Conservation (phyloP, 2,888 invertebrate species). For the Caenorhabditis uteleia region DNA sequence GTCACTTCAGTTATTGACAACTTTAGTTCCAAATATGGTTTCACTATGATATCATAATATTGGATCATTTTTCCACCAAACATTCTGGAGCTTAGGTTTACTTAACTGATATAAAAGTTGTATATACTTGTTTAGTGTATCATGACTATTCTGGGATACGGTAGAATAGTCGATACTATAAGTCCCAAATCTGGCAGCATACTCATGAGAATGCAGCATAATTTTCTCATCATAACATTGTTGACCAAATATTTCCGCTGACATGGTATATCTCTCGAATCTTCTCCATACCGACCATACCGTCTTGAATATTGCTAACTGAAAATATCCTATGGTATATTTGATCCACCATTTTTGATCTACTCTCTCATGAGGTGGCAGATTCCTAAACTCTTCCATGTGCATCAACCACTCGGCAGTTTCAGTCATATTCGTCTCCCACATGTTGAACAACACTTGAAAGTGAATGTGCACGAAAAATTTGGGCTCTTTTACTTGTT, state of each 20-base stretch:
- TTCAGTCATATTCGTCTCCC: constrained; percentile 16
- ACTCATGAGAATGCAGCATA: constrained; percentile 9
- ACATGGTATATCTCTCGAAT: constrained; percentile 16
- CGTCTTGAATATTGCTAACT: constrained; percentile 24
- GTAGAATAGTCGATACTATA: constrained; percentile 9
- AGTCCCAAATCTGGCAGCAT: constrained; percentile 3
- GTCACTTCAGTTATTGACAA: constrained; percentile 10
- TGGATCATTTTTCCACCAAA: constrained; percentile 4
- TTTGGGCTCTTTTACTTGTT: constrained; percentile 6
- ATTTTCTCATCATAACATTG: constrained; percentile 16
- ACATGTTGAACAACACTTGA: constrained; percentile 7
- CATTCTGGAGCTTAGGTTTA: constrained; percentile 1
- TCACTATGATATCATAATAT: constrained; percentile 10
- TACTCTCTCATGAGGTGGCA: constrained; percentile 15
- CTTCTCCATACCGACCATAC: constrained; percentile 33
- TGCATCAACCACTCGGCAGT: constrained; percentile 24
- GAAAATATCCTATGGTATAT: no score
- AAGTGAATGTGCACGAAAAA: constrained; percentile 5
- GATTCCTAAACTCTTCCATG: constrained; percentile 5
- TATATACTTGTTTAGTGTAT: not conserved
- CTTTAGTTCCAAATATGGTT: constrained; percentile 8
- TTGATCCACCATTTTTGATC: no score
- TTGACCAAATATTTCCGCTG: constrained; percentile 11
- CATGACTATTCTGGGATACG: no score
- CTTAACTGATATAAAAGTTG: no score